phyloP scores from a whole-genome alignment of 1,140 invertebrate species.

The Callitettix versicolor region DNA sequence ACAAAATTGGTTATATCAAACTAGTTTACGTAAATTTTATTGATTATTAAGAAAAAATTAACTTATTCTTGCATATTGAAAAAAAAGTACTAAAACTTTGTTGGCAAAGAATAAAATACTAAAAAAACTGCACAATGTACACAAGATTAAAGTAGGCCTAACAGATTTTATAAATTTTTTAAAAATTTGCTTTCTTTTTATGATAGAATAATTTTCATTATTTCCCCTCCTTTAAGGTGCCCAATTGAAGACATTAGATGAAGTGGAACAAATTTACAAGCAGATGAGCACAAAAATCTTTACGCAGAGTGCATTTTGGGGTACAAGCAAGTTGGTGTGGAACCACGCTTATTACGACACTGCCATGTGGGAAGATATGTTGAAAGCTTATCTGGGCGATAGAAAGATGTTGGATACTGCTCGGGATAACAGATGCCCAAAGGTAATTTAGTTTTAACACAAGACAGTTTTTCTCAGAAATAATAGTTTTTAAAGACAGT shows the following conservation, averaged over 20 bases:
- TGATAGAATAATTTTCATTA: not conserved
- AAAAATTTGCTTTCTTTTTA: not conserved
- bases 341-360: constrained; percentile 88
- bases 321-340: constrained; percentile 70
- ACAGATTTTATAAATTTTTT: constrained; percentile 9
- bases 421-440: constrained; percentile 46
- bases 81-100: too few relatives aligned
- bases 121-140: too few relatives aligned
- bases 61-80: too few relatives aligned
- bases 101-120: too few relatives aligned
- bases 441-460: constrained; percentile 43
- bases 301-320: constrained; percentile 54
- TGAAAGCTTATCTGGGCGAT: constrained; percentile 60
- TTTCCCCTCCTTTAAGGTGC: not conserved
- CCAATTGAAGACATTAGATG: constrained; percentile 39
- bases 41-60: too few relatives aligned
- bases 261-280: constrained; percentile 55
- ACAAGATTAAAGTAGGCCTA: too few relatives aligned
- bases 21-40: too few relatives aligned
- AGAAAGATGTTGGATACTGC: constrained; percentile 52
- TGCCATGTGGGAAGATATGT: constrained; percentile 67
- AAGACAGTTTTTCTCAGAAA: too few relatives aligned
- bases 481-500: too few relatives aligned
- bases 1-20: too few relatives aligned
- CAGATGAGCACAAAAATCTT: constrained; percentile 60